Evolutionary conservation across 2,888 invertebrate genomes (phyloP).

Genomic region (Vesta saturnalis): DNA sequence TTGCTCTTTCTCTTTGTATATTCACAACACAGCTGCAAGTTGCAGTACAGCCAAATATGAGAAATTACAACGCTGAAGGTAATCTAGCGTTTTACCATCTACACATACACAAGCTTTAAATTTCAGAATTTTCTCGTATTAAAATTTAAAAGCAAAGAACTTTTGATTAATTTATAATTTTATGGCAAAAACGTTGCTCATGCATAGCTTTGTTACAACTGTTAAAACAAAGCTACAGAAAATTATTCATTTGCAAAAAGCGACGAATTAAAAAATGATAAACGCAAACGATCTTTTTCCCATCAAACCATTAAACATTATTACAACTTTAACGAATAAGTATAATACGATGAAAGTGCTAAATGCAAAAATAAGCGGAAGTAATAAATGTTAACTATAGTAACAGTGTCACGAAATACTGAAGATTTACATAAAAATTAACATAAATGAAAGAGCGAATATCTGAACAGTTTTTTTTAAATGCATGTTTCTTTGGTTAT

Average conservation of each 20-base stretch:
- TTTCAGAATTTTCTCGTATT: neutral
- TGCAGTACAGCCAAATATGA: neutral
- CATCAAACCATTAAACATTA: neutral
- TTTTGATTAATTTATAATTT: constrained; percentile 1
- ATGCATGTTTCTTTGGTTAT: no score
- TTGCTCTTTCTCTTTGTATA: no score
- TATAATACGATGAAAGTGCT: neutral
- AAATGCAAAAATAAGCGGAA: neutral
- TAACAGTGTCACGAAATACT: neutral
- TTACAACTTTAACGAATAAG: neutral
- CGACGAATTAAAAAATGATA: neutral
- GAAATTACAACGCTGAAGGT: neutral
- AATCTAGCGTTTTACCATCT: neutral
- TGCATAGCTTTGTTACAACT: neutral
- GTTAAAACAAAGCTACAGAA: neutral
- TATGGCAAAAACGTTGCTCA: neutral
- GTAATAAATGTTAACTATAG: neutral
- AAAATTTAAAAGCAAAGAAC: neutral
- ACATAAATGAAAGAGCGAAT: neutral
- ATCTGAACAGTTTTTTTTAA: no score
- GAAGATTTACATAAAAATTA: neutral
- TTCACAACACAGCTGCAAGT: neutral
- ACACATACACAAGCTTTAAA: neutral
- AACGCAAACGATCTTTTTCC: no score
- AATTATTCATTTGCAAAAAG: neutral